These are phyloP conservation scores for Watsonalla cultraria DNA, from an alignment of 2,888 invertebrate genomes.

Conservation along the genomic window DNA sequence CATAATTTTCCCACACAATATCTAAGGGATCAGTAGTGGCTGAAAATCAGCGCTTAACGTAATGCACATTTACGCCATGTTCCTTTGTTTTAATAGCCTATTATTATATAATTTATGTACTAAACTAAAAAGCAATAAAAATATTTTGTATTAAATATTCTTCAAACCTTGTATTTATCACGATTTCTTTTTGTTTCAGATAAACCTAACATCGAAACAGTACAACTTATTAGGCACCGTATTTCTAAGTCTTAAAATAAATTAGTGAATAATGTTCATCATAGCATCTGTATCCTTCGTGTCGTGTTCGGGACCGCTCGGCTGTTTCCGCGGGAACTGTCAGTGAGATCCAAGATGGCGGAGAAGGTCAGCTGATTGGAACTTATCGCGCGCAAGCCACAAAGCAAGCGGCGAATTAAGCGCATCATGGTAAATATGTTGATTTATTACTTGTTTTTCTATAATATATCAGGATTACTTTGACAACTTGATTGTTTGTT, in stretches of 20 bases:
- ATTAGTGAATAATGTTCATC: slow-evolving; percentile 35
- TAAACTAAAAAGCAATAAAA: too few relatives aligned
- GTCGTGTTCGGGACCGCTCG: slow-evolving; percentile 22
- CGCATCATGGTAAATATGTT: slow-evolving; percentile 66
- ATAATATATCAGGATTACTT: not conserved
- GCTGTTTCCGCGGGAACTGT: slow-evolving; percentile 41
- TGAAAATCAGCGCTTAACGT: too few relatives aligned
- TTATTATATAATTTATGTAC: too few relatives aligned
- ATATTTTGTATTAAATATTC: too few relatives aligned
- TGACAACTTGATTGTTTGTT: too few relatives aligned
- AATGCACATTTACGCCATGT: too few relatives aligned
- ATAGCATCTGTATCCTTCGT: slow-evolving; percentile 14
- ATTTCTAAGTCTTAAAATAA: not conserved
- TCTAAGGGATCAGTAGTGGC: too few relatives aligned
- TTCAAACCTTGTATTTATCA: not conserved
- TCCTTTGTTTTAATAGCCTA: too few relatives aligned
- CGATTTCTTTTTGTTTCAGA: not conserved
- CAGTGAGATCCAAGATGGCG: slow-evolving; percentile 64
- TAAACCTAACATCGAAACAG: not conserved
- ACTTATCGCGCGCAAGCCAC: slow-evolving; percentile 60
- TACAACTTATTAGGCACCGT: not conserved
- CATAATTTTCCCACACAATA: too few relatives aligned
- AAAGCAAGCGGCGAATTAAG: slow-evolving; percentile 59
- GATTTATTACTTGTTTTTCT: slow-evolving; percentile 5
- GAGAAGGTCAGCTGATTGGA: slow-evolving; percentile 75